phyloP scores from a whole-genome alignment of 2,797 vertebrate species.

The Paramormyrops hopkinsi region DNA sequence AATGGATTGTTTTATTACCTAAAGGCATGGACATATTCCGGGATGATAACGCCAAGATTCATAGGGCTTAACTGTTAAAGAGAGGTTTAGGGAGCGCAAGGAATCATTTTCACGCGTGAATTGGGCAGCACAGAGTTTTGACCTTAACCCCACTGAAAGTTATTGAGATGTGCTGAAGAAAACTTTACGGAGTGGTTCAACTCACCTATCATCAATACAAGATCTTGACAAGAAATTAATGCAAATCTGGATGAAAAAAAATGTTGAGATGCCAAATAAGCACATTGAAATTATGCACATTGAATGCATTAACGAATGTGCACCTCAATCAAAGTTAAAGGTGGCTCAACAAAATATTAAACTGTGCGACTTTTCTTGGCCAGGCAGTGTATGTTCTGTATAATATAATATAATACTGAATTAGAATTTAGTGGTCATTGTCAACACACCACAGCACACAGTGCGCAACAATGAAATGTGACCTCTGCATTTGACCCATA shows the following conservation, averaged over 20 bases:
- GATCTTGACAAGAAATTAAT: background rate
- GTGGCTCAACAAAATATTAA: background rate
- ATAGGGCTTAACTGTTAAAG: background rate
- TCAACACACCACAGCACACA: too few species aligned
- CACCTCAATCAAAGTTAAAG: background rate
- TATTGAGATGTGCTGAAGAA: background rate
- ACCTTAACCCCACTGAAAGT: background rate
- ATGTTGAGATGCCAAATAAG: background rate
- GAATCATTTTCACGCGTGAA: background rate
- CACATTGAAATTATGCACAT: background rate
- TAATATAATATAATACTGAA: background rate
- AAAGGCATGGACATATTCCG: background rate
- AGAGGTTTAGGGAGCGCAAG: background rate
- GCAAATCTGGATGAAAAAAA: background rate
- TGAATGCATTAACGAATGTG: background rate
- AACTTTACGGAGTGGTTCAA: background rate
- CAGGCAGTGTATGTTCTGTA: background rate
- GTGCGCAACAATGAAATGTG: too few species aligned
- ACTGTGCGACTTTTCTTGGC: background rate
- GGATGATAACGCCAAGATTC: background rate
- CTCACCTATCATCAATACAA: background rate
- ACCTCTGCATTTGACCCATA: too few species aligned
- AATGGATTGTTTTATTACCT: background rate
- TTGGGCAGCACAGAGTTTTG: background rate
- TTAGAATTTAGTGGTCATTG: too few species aligned